Base-by-base conservation (phyloP, 2,113 vertebrate genomes). In the Alaudala cheleensis region DNA sequence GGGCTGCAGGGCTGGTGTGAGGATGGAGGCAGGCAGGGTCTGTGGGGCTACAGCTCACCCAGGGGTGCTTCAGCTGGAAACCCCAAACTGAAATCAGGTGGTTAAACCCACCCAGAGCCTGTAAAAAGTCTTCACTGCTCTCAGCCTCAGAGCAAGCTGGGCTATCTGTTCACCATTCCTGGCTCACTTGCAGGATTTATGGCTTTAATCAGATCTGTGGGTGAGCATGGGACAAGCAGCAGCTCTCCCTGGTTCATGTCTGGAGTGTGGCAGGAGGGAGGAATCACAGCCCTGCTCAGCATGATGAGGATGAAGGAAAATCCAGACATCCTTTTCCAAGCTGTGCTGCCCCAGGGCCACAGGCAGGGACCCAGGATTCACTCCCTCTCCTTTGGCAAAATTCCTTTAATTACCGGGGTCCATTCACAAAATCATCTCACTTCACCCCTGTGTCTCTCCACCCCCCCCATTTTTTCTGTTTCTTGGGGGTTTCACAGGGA, bases 1-100 rank as follows among this genome's bases (percentile, higher is more conserved):
- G 3, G 45, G 33, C 14, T 28, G 44, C 47, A 62, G 31, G 28
- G 6, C 39, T 0, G 3, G 6, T 0, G 0, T 7, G 20, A 2
- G 33, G 11, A 25, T 34, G 49, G 42, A 33, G 53, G 9, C 51
- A 58, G 45, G 12, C 57, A 39, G 28, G 6, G n/a, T 57, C 31
- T 20, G 57, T 0, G 4, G 21, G 2, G 19, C 37, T 23, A 3
- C 1, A 2, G 25, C 39, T 71, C 1, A 0, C 60, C 17, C 50
- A 7, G 62, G 62, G 22, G 26, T 0, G 0, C 6, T 25, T 44
- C 74, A 45, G 39, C 19, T 2, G 2, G 21, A 8, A 39, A 16
- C 16, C 31, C 21, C 54, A 34, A 51, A 76, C 22, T 28, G 5
- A 65, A 76, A 76, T 19, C 67, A 31, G 42, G 39, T 0, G 3